Evolutionary conservation across 1,140 invertebrate species (phyloP), one percentile per base, ranked within the genome.

Genomic region (Cepaea nemoralis): DNA sequence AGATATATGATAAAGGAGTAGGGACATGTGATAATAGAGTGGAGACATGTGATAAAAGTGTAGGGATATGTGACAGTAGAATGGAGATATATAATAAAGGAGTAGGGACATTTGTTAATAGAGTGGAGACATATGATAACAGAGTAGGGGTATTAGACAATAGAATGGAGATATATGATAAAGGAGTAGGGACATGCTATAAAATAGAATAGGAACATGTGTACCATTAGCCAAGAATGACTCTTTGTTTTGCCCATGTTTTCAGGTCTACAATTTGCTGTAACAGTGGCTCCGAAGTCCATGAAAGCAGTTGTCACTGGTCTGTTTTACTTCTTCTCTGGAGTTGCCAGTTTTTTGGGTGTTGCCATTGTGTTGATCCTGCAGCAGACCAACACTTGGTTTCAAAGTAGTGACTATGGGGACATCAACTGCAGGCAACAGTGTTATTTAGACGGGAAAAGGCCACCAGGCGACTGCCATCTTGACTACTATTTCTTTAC

Each of bases 241-340:
- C n/a, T n/a, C n/a, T n/a, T n/a, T n/a, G n/a, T 69, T 22, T 14
- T 12, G n/a, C n/a, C 66, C n/a, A 3, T 12, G 6, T 31, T 63
- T 31, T 63, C 75, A 77, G 77, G 66, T 79, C 66, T 77, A 67
- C 93, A 93, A 85, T 93, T 93, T 87, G 92, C 93, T 3, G 93
- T 93, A 83, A 91, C 91, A 40, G 89, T 91, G 74, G 91, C 93
- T 12, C 93, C 93, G 8, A 88, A 88, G 22, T 91, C 92, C 6
- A 92, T 93, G 89, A 92, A 93, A 83, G 92, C 92, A 10, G 89
- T 93, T 73, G 92, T 93, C n/a, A 93, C 93, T 91, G 91, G 91
- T 2, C 82, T 93, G 31, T 93, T 93, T 85, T 93, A 91, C 80
- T 90, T 93, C 22, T 91, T 91, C 77, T 92, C 92, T 48, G 93